phyloP scores from a whole-genome alignment of 2,888 invertebrate species.

The Anodontia alba region DNA sequence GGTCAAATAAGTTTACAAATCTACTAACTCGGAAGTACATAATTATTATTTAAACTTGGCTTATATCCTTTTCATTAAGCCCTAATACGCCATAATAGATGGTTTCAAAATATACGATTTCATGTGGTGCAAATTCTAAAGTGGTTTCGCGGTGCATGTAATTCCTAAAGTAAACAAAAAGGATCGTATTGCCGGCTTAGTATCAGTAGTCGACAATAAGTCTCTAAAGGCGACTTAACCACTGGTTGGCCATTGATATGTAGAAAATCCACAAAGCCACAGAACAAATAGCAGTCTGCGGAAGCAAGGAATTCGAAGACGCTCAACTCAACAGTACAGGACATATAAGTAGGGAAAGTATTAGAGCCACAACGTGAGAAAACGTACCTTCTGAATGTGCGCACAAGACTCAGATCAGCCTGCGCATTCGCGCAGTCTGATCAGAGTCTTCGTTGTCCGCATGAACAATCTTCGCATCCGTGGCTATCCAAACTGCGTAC shows the following conservation, averaged over 20 bases:
- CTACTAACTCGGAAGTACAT: conserved; percentile 7
- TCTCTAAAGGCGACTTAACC: conserved; percentile 30
- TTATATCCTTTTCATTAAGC: conserved; percentile 6
- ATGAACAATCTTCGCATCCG: too few relatives aligned
- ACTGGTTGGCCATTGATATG: conserved; percentile 24
- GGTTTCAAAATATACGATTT: conserved; percentile 10
- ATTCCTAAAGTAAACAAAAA: conserved; percentile 14
- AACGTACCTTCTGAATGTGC: too few relatives aligned
- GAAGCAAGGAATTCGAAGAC: neutral
- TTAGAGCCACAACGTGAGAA: too few relatives aligned
- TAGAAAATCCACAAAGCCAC: conserved; percentile 21
- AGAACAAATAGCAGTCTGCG: conserved; percentile 11
- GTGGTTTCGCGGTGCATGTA: conserved; percentile 13
- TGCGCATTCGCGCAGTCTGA: too few relatives aligned
- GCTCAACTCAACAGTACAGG: too few relatives aligned
- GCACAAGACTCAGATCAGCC: too few relatives aligned
- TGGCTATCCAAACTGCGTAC: too few relatives aligned
- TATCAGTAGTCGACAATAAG: conserved; percentile 27
- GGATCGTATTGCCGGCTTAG: conserved; percentile 18
- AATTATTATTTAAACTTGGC: conserved; percentile 8
- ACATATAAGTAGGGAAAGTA: too few relatives aligned
- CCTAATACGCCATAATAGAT: neutral
- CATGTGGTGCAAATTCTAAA: conserved; percentile 12
- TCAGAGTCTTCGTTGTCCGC: too few relatives aligned
- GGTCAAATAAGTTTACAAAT: conserved; percentile 13